Evolutionary conservation across 2,888 invertebrate species (phyloP), one percentile per base, ranked within the genome.

Genomic region (Acanthacorydalis orientalis): DNA sequence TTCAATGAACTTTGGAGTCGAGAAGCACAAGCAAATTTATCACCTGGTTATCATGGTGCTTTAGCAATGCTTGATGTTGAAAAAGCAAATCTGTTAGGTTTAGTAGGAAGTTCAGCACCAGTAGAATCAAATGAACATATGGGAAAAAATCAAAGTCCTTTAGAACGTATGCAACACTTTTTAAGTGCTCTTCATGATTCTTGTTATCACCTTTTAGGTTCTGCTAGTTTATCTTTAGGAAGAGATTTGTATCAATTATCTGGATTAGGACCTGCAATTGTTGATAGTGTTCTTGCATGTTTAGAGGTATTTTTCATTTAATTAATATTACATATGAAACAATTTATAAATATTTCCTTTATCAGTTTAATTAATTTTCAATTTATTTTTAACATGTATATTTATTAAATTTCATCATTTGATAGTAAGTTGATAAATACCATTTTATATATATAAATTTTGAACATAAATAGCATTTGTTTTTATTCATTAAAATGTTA

Each of bases 81-180:
- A 58, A 77, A 82, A 51, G 77, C 81, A 51, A 80, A 80, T 64
- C 68, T 88, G 52, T 69, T 89, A 57, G 86, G 85, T 0, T 65
- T 81, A 48, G 64, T 64, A 41, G 62, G 64, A 10, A n/a, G 63
- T 63, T 46, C 52, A 49, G 49, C 58, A 2, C 55, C 55, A 4
- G 57, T 53, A 42, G 62, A 59, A 57, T 56, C 53, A 49, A 58
- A 51, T 53, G 47, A 47, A 33, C 43, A 42, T 45, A 64, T 70
- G 11, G 69, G 72, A 50, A 64, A 66, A 43, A 67, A 70, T 4
- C 68, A 70, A 10, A 69, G 69, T 15, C 79, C 87, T 1, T 68
- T 81, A 44, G 81, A 86, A 52, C 75, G 86, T 55, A 88, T 91
- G 87, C 91, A 92, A 60, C 74, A 77, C 50, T 90, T 87, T 64